Evolutionary conservation across 2,888 invertebrate species (phyloP).

Genomic region (Aporophyla nigra): DNA sequence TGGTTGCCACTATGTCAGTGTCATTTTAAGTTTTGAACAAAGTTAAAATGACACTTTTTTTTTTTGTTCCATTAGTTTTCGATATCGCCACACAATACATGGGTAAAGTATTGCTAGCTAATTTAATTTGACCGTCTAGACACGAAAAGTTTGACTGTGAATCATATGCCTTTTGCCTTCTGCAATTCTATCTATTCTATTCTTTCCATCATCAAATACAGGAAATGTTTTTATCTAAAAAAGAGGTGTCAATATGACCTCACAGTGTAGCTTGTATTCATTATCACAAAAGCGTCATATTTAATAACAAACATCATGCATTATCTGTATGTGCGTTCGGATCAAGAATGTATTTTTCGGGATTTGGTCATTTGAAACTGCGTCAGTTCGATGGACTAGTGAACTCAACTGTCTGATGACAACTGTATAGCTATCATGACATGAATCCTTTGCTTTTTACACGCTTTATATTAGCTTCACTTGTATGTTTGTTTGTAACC

Average conservation of each 20-base stretch:
- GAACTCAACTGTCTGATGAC: neutral
- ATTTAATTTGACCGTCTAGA: too few relatives aligned
- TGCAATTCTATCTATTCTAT: neutral
- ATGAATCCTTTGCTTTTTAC: neutral
- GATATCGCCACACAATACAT: too few relatives aligned
- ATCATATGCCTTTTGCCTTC: too few relatives aligned
- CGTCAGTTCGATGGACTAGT: neutral
- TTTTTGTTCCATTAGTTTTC: too few relatives aligned
- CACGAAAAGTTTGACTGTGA: too few relatives aligned
- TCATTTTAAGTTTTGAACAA: too few relatives aligned
- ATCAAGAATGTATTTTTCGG: neutral
- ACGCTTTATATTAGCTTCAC: too few relatives aligned
- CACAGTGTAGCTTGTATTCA: conserved; percentile 26
- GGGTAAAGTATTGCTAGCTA: too few relatives aligned
- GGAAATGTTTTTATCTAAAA: neutral
- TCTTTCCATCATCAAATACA: conserved; percentile 1
- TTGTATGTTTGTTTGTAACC: too few relatives aligned
- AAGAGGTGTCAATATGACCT: conserved; percentile 8
- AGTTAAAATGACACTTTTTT: too few relatives aligned
- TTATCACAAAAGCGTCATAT: conserved; percentile 17
- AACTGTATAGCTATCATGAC: neutral
- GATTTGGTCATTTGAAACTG: neutral
- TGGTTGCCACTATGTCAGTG: too few relatives aligned
- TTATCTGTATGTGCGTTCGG: conserved; percentile 9
- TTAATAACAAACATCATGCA: conserved; percentile 13